A percentile compares a stretch with the other conserved stretches of the same genome.
Conservation (phyloP, 2,113 vertebrate genomes). For the Dasyornis broadbenti region DNA sequence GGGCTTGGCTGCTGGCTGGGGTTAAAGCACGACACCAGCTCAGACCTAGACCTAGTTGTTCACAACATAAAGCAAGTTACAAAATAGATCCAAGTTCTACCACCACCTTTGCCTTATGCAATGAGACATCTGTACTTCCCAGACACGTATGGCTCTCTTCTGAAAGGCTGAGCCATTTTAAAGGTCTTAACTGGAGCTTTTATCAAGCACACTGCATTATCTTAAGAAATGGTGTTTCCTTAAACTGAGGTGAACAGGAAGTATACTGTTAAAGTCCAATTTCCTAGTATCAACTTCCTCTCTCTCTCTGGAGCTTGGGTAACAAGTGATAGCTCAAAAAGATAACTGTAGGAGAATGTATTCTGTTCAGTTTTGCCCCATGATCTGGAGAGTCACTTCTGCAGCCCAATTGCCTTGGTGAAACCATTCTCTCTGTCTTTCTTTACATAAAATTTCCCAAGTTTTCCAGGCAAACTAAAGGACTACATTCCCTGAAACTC, state of each 20-base stretch:
- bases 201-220: not conserved
- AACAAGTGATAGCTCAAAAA: not conserved
- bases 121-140: not conserved
- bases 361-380: not conserved
- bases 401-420: not conserved
- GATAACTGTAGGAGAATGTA: not conserved
- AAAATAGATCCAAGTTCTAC: not conserved
- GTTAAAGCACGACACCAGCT: rapidly evolving
- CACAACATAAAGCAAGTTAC: not conserved
- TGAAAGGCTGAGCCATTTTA: not conserved
- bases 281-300: not conserved
- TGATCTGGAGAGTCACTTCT: not conserved
- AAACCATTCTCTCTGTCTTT: not conserved
- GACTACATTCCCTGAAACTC: not conserved
- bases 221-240: not conserved
- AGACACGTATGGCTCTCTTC: not conserved
- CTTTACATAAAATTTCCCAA: not conserved
- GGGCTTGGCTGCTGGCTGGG: not conserved
- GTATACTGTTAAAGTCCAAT: not conserved
- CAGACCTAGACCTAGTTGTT: not conserved
- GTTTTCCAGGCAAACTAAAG: not conserved
- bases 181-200: not conserved
- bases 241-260: not conserved
- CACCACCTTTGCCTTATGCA: not conserved
- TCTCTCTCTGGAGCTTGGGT: not conserved